Evolutionary conservation across 2,888 invertebrate genomes (phyloP), one percentile per base, ranked within the genome.

Genomic region (Thysanoteuthis rhombus): DNA sequence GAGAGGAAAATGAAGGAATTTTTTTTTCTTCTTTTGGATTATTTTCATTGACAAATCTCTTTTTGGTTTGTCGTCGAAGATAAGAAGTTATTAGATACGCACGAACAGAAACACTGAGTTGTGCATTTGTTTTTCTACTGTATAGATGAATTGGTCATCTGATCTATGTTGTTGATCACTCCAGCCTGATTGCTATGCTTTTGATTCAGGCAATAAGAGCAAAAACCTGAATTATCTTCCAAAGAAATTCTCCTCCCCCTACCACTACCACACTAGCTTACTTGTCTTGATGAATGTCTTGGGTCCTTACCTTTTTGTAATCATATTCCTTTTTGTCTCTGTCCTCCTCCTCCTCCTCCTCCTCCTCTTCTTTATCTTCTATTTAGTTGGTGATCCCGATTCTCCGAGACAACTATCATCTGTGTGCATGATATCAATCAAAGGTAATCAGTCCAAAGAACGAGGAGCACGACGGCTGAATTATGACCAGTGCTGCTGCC

Each of bases 191-290:
- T 75, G 75, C n/a, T 19, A 36, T 36, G n/a, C 25, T 19, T 75
- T 75, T 75, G 75, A 75, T 75, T 75, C n/a, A 75, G n/a, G 75
- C 75, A 75, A 75, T 75, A 75, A n/a, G n/a, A 36, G n/a, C 12
- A n/a, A 75, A 75, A 75, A 75, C 75, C 75, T n/a, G 75, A 75
- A 75, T 75, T 75, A 75, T 75, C 75, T 75, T 75, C n/a, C n/a
- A 75, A 75, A n/a, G 75, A 75, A 75, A 2, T n/a, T 19, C 32
- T 0, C 32, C 75, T 10, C 32, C 75, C 6, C n/a, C 32, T 32
- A 6, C 75, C 75, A 3, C n/a, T 12, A 3, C 36, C n/a, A 8
- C 36, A 4, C 16, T 25, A 36, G 75, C 75, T 75, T 32, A 75
- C 32, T 75, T 75, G 75, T 75, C n/a, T n/a, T n/a, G 75, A 75